These are phyloP conservation scores for Drosophila repletoides DNA, from an alignment of 1,140 invertebrate species.

Conservation along the genomic window DNA sequence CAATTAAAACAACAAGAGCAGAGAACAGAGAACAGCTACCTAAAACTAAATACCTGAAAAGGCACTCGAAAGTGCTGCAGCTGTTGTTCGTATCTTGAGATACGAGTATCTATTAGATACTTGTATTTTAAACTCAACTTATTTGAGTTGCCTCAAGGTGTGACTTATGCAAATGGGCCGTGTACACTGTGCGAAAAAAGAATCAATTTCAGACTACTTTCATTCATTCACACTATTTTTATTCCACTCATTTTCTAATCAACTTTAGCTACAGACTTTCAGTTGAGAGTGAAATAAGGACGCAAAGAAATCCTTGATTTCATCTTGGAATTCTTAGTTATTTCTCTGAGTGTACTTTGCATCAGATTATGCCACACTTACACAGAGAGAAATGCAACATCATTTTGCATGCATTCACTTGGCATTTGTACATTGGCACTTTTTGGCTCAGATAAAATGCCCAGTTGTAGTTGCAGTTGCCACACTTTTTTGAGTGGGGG, in stretches of 20 bases:
- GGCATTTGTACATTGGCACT: slow-evolving; percentile 47
- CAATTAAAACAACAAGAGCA: slow-evolving; percentile 9
- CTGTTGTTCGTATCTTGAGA: too few species aligned
- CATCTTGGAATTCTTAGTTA: too few species aligned
- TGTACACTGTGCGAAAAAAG: background rate
- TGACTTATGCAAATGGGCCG: slow-evolving; percentile 57
- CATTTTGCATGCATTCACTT: slow-evolving; percentile 55
- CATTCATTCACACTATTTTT: slow-evolving; percentile 12
- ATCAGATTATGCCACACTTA: slow-evolving; percentile 18
- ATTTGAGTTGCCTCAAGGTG: slow-evolving; percentile 39
- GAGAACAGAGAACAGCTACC: background rate
- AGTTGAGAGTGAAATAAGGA: too few species aligned
- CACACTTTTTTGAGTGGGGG: background rate
- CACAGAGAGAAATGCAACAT: background rate
- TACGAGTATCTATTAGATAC: slow-evolving; percentile 23
- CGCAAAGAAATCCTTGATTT: too few species aligned
- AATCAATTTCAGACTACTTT: background rate
- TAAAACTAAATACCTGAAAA: background rate
- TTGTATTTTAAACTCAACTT: slow-evolving; percentile 43
- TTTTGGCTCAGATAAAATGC: slow-evolving; percentile 27
- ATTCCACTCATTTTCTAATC: too few species aligned
- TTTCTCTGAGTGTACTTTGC: too few species aligned
- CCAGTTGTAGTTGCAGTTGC: slow-evolving; percentile 15
- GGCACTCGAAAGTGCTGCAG: background rate
- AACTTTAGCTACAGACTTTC: too few species aligned